Conservation (phyloP, 1,140 invertebrate species). For the Neodiprion lecontei region DNA sequence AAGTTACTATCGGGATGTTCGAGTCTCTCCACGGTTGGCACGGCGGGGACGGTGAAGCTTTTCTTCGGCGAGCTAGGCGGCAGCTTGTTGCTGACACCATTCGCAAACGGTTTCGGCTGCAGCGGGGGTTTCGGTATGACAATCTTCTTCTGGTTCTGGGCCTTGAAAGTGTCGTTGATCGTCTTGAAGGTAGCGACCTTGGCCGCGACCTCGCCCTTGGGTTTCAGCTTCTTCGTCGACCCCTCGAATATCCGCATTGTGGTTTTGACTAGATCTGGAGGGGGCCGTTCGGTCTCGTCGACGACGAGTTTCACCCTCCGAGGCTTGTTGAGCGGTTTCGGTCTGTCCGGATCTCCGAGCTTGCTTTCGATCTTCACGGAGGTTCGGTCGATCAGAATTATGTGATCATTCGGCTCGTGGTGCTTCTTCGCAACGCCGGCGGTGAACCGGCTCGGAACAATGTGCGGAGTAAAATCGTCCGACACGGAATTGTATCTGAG, state of each 20-base stretch:
- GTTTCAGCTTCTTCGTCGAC: conserved; percentile 63
- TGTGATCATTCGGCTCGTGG: conserved; percentile 62
- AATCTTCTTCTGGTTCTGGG: conserved; percentile 57
- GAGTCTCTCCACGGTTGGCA: conserved; percentile 43
- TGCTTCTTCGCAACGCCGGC: conserved; percentile 38
- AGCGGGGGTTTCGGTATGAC: conserved; percentile 56
- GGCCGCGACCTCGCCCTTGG: conserved; percentile 70
- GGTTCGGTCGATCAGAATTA: conserved; percentile 79
- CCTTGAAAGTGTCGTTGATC: conserved; percentile 70
- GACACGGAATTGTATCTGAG: conserved; percentile 64
- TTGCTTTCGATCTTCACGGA: conserved; percentile 77
- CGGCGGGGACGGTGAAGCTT: conserved; percentile 34
- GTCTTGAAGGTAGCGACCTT: conserved; percentile 72
- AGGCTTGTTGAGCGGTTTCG: conserved; percentile 62
- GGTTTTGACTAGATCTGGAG: conserved; percentile 84
- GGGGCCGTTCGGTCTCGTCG: conserved; percentile 81
- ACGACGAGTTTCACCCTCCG: conserved; percentile 74
- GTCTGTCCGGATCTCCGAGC: conserved; percentile 51
- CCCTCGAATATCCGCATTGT: conserved; percentile 84
- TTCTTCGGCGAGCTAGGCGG: conserved; percentile 45
- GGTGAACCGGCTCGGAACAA: conserved; percentile 22
- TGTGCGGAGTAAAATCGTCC: conserved; percentile 28
- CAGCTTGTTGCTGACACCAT: conserved; percentile 33
- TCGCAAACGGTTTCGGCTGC: conserved; percentile 45
- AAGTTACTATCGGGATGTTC: conserved; percentile 35